Evolutionary conservation across 1,140 invertebrate species (phyloP), one percentile per base, ranked within the genome.

Genomic region (Papilio aristodemus): DNA sequence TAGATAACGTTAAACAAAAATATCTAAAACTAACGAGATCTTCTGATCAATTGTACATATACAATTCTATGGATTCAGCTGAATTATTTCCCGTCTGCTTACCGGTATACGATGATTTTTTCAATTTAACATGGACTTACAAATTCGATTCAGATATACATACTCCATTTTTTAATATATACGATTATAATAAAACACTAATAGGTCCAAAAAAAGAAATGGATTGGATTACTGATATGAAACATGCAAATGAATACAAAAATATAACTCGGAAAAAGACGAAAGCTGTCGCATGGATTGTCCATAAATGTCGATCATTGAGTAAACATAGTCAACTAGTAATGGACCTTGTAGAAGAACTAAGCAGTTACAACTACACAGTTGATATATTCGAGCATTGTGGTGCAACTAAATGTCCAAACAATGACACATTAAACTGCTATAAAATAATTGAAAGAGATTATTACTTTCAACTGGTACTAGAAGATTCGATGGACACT

Each of bases 81-180:
- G 74, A 79, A 36, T 74, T 75, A 14, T 73, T 78, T 67, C 78
- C 85, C 2, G 41, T 90, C 0, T 89, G 86, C 64, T 70, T 88
- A 59, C 64, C 74, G 8, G 67, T 70, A 4, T 87, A 80, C 54
- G 86, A 89, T 9, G 67, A 84, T 17, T 90, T 87, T 46, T 90
- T 90, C 62, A 88, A 87, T 37, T 79, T 73, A 77, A 88, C 87
- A 0, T 88, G 85, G 85, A 86, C 87, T 1, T 88, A 90, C 25
- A 86, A 78, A 77, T 69, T 89, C 3, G 68, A 83, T 68, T 90
- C 88, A 4, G 84, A 89, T 72, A 83, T 89, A 59, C 77, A 81
- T 4, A 80, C 83, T 46, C 77, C 86, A n/a, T 86, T 83, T 68
- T 72, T 90, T 27, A 79, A 81, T 66, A 85, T 89, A 17, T 80